Evolutionary conservation across 2,888 invertebrate species (phyloP).

Genomic region (Hydroisotoma schaefferi): DNA sequence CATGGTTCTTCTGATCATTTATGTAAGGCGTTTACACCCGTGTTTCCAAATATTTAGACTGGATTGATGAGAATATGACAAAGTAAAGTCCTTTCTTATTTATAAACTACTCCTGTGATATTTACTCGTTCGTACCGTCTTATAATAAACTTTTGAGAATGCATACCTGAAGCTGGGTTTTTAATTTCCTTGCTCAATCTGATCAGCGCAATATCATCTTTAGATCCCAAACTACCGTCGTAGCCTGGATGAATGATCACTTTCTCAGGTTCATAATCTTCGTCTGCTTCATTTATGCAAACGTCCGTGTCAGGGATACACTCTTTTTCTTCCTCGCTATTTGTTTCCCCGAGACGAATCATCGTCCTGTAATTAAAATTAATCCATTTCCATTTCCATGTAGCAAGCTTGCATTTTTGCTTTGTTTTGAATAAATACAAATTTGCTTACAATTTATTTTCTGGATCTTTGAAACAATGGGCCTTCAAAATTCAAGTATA

Average conservation of each 20-base stretch:
- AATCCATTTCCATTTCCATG: not conserved
- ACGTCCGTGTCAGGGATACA: no score
- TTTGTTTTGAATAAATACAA: not conserved
- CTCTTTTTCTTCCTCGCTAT: slow-evolving; percentile 34
- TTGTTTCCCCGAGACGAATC: slow-evolving; percentile 34
- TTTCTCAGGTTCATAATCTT: slow-evolving; percentile 63
- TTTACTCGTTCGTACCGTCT: not conserved
- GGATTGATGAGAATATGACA: no score
- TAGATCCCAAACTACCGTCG: slow-evolving; percentile 58
- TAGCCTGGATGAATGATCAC: slow-evolving; percentile 66
- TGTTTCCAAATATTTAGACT: slow-evolving; percentile 66
- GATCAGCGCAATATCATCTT: slow-evolving; percentile 69
- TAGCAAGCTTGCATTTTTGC: no score
- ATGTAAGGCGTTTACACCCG: slow-evolving; percentile 75
- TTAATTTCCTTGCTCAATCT: slow-evolving; percentile 58
- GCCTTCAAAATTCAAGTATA: slow-evolving; percentile 24
- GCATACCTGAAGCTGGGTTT: slow-evolving; percentile 53
- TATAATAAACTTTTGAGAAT: slow-evolving; percentile 3
- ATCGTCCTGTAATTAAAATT: not conserved
- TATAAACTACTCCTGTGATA: slow-evolving; percentile 13
- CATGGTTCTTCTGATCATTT: slow-evolving; percentile 67
- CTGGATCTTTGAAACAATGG: slow-evolving; percentile 39
- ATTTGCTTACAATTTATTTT: slow-evolving; percentile 24
- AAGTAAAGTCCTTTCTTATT: no score
- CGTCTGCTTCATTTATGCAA: no score